These are phyloP conservation scores for Amia ocellicauda DNA, from an alignment of 2,113 vertebrate species.

Conservation along the genomic window DNA sequence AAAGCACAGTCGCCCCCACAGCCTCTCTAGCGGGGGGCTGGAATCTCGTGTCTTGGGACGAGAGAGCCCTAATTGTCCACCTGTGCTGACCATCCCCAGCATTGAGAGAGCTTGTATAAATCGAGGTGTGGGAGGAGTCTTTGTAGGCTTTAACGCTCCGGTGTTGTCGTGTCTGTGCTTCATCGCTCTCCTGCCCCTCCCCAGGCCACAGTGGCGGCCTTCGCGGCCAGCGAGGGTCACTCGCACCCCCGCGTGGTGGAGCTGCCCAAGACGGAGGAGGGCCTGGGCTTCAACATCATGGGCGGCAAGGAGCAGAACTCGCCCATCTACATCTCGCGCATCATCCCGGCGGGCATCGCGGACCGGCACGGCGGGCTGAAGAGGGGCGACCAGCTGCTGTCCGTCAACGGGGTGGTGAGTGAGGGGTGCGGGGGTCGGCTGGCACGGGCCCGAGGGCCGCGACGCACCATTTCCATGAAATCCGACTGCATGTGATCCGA, in stretches of 20 bases:
- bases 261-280: constrained; percentile 95
- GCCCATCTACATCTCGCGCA: constrained; percentile 95
- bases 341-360: constrained; percentile 94
- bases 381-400: constrained; percentile 94
- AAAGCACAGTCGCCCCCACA: no score
- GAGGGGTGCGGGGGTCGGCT: background rate
- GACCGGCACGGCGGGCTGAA: constrained; percentile 94
- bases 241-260: constrained; percentile 96
- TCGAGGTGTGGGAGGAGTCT: no score
- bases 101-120: no score
- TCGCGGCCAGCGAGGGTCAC: constrained; percentile 97
- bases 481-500: no score
- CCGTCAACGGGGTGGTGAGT: constrained; percentile 95
- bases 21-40: no score
- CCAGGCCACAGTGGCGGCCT: constrained; percentile 94
- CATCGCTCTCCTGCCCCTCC: background rate
- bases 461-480: no score
- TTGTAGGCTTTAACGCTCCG: background rate
- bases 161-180: background rate
- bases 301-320: constrained; percentile 98
- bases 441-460: no score
- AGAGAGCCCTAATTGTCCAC: no score
- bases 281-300: constrained; percentile 98
- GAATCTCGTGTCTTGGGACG: no score
- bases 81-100: no score